Evolutionary conservation across 2,113 vertebrate genomes (phyloP).

Genomic region (Cinclus mexicanus): DNA sequence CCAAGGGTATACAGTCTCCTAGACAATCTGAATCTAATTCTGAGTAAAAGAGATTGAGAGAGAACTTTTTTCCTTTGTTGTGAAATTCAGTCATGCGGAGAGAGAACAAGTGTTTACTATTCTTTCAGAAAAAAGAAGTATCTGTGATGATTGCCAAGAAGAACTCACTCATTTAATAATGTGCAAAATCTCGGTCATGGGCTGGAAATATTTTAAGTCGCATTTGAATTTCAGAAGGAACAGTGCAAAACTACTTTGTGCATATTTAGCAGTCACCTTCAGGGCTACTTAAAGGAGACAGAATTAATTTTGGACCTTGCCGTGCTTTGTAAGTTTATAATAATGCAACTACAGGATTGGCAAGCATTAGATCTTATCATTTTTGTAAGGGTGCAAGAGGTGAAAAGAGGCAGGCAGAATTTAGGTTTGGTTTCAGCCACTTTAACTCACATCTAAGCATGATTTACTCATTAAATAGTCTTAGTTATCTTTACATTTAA

Average conservation of each 20-base stretch:
- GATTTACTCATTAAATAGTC: not conserved
- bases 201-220: not conserved
- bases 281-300: not conserved
- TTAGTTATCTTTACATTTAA: not conserved
- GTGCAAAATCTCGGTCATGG: not conserved
- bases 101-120: slow-evolving; percentile 42
- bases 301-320: not conserved
- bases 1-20: not conserved
- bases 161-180: not conserved
- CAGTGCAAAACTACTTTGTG: not conserved
- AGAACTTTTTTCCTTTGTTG: not conserved
- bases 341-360: not conserved
- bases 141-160: slow-evolving; percentile 27
- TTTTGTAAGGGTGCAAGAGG: not conserved
- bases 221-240: not conserved
- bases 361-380: not conserved
- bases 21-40: not conserved
- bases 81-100: slow-evolving; percentile 18
- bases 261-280: not conserved
- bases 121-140: slow-evolving; percentile 17
- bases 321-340: not conserved
- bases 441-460: not conserved
- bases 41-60: not conserved
- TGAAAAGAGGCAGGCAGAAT: not conserved
- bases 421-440: not conserved